Evolutionary conservation across 2,113 vertebrate species (phyloP).

Genomic region (Melanostigma gelatinosum): DNA sequence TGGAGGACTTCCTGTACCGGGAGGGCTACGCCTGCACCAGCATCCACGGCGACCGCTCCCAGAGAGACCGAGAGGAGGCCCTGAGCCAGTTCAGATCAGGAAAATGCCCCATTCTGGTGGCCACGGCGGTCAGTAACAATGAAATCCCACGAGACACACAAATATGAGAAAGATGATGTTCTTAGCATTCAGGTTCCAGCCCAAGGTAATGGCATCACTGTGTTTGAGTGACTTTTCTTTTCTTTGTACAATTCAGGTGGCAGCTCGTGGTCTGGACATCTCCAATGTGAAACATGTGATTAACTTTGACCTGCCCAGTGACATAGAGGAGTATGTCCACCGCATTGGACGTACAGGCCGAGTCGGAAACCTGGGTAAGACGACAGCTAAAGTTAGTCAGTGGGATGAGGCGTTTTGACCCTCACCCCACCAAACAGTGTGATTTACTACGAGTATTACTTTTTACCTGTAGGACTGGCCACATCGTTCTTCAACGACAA

Average conservation of each 20-base stretch:
- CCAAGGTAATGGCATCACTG: not conserved
- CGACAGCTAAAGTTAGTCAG: not conserved
- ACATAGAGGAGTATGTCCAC: conserved; percentile 98
- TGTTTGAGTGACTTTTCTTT: not conserved
- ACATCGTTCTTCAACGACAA: conserved; percentile 98
- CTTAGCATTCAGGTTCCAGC: not conserved
- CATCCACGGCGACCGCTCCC: conserved; percentile 97
- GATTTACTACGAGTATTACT: not conserved
- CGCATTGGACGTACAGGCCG: conserved; percentile 98
- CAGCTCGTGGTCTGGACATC: conserved; percentile 96
- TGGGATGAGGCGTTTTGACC: not conserved
- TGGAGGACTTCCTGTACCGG: conserved; percentile 95
- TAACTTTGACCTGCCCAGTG: conserved; percentile 97
- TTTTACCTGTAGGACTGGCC: conserved; percentile 87
- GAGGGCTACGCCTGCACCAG: conserved; percentile 98
- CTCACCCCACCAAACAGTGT: too few species aligned
- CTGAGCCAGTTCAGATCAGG: conserved; percentile 97
- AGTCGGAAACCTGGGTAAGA: conserved; percentile 94
- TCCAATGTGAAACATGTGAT: conserved; percentile 98
- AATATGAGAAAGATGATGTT: not conserved
- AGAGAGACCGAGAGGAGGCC: conserved; percentile 96
- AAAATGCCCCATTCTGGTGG: conserved; percentile 96
- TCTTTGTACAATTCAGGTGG: conserved; percentile 84
- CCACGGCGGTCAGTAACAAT: conserved; percentile 90
- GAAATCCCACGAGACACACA: too few species aligned